Evolutionary conservation across 2,888 invertebrate genomes (phyloP), one percentile per base, ranked within the genome.

Genomic region (Nomada goodeniana): DNA sequence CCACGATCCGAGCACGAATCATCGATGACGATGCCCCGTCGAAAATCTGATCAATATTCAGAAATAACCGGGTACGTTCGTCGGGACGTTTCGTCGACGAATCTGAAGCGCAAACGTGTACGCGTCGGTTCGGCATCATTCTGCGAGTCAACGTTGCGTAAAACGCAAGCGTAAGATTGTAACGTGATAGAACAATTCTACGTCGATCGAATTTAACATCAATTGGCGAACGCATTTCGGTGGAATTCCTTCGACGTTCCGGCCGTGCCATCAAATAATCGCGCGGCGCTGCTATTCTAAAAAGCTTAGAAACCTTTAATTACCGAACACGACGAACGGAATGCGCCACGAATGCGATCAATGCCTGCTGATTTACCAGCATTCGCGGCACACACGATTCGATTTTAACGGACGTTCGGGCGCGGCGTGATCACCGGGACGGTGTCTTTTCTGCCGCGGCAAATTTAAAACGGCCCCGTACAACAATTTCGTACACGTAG

Each of bases 401-500:
- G n/a, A 61, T 4, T n/a, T 60, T 9, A 61, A 61, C 1, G n/a
- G n/a, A 7, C 50, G 29, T 52, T n/a, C 13, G 13, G 3, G 11
- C n/a, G n/a, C 10, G 2, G 13, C 7, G 42, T 55, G 44, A 76
- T 76, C 50, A 29, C 13, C 63, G 13, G 18, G 18, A 1, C 18
- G n/a, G 47, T 23, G n/a, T 53, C n/a, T 59, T 29, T 74, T 23
- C n/a, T 11, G 15, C 1, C 10, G 5, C 23, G 20, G 44, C 36
- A 53, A 53, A 23, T 59, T 60, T 18, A 13, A 0, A 23, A 10
- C 1, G 52, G 11, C 29, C 29, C 20, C 2, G 15, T 15, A 55
- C 59, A 20, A 67, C 52, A 20, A 3, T n/a, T 64, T 44, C 52
- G 64, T 65, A 36, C 44, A 63, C 67, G 29, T 78, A 52, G 63